A percentile compares a stretch with the other conserved stretches of the same genome.
Conservation (phyloP, 2,113 vertebrate species). For the Setophaga coronata region DNA sequence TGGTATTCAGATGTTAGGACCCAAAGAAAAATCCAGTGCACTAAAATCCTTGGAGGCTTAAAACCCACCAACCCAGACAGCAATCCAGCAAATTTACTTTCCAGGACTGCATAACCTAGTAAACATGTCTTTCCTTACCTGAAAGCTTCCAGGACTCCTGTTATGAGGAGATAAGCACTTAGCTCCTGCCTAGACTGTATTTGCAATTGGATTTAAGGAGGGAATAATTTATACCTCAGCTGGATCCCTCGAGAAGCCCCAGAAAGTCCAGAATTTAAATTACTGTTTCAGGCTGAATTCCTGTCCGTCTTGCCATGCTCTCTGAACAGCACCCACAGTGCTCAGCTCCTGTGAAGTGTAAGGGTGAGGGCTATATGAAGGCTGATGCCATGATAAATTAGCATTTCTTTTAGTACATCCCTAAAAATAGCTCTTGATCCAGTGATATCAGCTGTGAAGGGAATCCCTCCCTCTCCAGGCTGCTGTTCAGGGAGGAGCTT, state of each 20-base stretch:
- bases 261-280: not conserved
- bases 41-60: not conserved
- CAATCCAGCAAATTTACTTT: not conserved
- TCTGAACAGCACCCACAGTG: not conserved
- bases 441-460: not conserved
- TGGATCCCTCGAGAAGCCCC: not conserved
- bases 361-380: not conserved
- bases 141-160: conserved; percentile 21
- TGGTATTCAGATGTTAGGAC: not conserved
- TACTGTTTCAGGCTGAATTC: not conserved
- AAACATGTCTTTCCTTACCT: not conserved
- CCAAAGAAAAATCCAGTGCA: not conserved
- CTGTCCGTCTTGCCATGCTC: not conserved
- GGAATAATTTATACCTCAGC: not conserved
- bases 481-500: not conserved
- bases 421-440: not conserved
- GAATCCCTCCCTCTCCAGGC: not conserved
- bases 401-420: not conserved
- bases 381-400: not conserved
- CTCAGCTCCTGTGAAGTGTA: not conserved
- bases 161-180: conserved; percentile 22
- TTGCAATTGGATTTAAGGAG: conserved; percentile 11
- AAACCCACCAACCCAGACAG: not conserved
- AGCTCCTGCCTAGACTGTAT: not conserved
- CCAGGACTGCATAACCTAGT: not conserved